phyloP scores from a whole-genome alignment of 30 jellyfish, hydroid and myxozoan species.

The Chironex yamaguchii region DNA sequence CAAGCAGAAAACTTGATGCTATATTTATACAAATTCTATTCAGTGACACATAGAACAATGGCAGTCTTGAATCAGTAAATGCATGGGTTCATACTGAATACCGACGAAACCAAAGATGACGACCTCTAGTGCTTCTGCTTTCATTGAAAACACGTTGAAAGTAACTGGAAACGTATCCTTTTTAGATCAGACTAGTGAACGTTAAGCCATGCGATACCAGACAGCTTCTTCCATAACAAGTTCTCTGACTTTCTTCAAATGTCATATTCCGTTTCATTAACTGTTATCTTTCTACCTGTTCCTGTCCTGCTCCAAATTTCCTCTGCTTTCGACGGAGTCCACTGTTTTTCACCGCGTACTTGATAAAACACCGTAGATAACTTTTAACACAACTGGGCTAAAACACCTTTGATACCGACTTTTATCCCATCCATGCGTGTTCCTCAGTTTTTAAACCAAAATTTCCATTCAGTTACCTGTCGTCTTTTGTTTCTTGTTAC shows the following conservation, averaged over 20 bases:
- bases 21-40: background rate
- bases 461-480: background rate
- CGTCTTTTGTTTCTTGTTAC: background rate
- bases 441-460: background rate
- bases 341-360: background rate
- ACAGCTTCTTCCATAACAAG: background rate
- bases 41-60: background rate
- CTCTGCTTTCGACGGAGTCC: background rate
- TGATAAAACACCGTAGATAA: background rate
- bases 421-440: background rate
- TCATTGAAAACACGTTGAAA: background rate
- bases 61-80: background rate
- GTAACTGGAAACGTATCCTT: background rate
- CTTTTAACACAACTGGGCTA: background rate
- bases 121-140: background rate
- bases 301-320: background rate
- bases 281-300: no score
- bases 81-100: background rate
- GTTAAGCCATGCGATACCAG: background rate
- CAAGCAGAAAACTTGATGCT: slow-evolving; percentile 1
- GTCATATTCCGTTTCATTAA: background rate
- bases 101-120: slow-evolving; percentile 2
- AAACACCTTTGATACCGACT: background rate
- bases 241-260: background rate
- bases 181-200: background rate